These are phyloP conservation scores for Panulirus ornatus DNA, from an alignment of 1,140 invertebrate genomes.

Conservation along the genomic window DNA sequence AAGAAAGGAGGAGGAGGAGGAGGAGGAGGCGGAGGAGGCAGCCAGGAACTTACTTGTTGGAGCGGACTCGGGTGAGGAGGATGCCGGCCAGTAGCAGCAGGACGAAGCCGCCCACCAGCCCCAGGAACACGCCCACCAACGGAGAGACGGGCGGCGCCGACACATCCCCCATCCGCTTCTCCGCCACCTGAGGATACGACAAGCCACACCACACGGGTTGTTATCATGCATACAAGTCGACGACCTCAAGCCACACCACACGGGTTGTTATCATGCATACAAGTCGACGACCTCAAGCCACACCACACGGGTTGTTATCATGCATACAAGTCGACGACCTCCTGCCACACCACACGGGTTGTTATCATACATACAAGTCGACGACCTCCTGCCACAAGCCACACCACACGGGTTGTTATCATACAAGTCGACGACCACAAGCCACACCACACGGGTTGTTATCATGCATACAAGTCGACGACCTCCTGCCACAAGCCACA, in stretches of 20 bases:
- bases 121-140: slow-evolving; percentile 49
- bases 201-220: not conserved
- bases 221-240: not conserved
- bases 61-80: slow-evolving; percentile 42
- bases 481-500: too few species aligned
- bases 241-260: not conserved
- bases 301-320: not conserved
- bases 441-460: not conserved
- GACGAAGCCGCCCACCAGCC: slow-evolving; percentile 48
- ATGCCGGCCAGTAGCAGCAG: slow-evolving; percentile 30
- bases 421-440: too few species aligned
- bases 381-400: too few species aligned
- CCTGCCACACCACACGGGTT: not conserved
- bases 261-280: not conserved
- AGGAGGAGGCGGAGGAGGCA: too few species aligned
- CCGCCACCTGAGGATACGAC: slow-evolving; percentile 10
- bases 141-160: slow-evolving; percentile 35
- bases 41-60: slow-evolving; percentile 39
- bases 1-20: not conserved
- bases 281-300: too few species aligned
- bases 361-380: not conserved
- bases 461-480: too few species aligned
- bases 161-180: slow-evolving; percentile 53
- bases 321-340: too few species aligned
- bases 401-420: too few species aligned